Percentiles rank a stretch among this genome's conserved stretches.
These are phyloP conservation scores for Heliconius erato DNA, from an alignment of 2,888 invertebrate genomes.

Conservation along the genomic window DNA sequence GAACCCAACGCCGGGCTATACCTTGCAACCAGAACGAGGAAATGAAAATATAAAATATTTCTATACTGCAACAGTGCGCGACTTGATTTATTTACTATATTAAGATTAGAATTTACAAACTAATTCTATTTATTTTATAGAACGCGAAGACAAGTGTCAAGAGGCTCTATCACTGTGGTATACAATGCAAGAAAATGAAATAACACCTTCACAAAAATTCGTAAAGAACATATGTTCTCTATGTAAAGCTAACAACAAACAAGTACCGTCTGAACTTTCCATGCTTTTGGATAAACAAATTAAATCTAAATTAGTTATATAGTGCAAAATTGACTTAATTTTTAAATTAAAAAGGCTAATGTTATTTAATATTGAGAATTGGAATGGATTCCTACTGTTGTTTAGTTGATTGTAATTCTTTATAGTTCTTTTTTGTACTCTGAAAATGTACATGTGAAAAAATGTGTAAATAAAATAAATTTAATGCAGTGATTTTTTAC, in stretches of 20 bases:
- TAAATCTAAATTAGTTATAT: constrained; percentile 21
- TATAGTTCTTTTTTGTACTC: not conserved
- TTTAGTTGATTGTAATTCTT: not conserved
- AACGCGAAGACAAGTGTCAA: constrained; percentile 77
- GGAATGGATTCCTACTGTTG: not conserved
- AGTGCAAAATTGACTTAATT: not conserved
- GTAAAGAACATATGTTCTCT: constrained; percentile 67
- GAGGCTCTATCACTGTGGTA: constrained; percentile 78
- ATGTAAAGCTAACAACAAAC: constrained; percentile 69
- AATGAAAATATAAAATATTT: too few relatives aligned
- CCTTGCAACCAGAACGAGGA: too few relatives aligned
- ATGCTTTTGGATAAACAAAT: constrained; percentile 60
- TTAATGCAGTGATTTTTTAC: not conserved
- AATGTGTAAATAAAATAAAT: not conserved
- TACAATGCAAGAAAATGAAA: constrained; percentile 77
- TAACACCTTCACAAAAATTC: constrained; percentile 76
- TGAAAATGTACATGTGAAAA: not conserved
- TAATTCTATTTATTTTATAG: constrained; percentile 61
- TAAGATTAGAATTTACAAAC: too few relatives aligned
- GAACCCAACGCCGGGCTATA: too few relatives aligned
- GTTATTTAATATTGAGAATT: too few relatives aligned
- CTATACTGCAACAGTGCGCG: too few relatives aligned
- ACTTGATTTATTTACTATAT: too few relatives aligned
- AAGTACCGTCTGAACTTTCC: constrained; percentile 67
- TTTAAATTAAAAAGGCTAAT: too few relatives aligned